A percentile compares a stretch with the other conserved stretches of the same genome.
These are phyloP conservation scores for Sprattus sprattus DNA, from an alignment of 2,113 vertebrate genomes.

Conservation along the genomic window DNA sequence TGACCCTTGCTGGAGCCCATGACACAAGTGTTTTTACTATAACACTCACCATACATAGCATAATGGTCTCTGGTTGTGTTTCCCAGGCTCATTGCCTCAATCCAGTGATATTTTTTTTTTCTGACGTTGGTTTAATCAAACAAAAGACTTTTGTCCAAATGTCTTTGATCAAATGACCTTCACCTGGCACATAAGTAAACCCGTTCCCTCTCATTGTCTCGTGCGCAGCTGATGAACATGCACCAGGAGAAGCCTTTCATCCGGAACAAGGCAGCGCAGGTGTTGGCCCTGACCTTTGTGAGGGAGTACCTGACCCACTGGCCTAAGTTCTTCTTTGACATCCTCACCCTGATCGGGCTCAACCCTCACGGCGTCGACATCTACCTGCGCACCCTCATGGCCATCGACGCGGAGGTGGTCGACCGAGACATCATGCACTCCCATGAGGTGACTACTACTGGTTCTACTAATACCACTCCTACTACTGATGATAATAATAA, in stretches of 20 bases:
- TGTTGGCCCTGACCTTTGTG: conserved; percentile 93
- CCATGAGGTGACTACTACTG: conserved; percentile 76
- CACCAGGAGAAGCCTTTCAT: conserved; percentile 95
- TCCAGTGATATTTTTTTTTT: background rate
- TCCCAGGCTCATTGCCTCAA: background rate
- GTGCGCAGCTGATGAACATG: conserved; percentile 81
- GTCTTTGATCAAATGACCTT: no score
- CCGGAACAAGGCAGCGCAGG: conserved; percentile 96
- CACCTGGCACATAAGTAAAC: no score
- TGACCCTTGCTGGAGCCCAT: no score
- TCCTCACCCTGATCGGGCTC: conserved; percentile 88
- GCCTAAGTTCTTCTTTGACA: conserved; percentile 98
- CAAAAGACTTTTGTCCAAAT: no score
- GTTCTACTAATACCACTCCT: background rate
- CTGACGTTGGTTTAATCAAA: no score
- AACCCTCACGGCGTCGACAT: conserved; percentile 91
- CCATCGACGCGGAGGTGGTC: conserved; percentile 93
- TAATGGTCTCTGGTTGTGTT: background rate
- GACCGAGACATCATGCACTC: conserved; percentile 91
- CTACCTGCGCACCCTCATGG: conserved; percentile 95
- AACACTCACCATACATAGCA: background rate
- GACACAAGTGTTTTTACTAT: background rate
- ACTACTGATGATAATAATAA: background rate
- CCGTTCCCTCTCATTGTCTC: background rate
- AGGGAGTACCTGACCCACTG: conserved; percentile 93